Evolutionary conservation across 2,797 vertebrate genomes (phyloP).

Genomic region (Eidolon dupreanum): DNA sequence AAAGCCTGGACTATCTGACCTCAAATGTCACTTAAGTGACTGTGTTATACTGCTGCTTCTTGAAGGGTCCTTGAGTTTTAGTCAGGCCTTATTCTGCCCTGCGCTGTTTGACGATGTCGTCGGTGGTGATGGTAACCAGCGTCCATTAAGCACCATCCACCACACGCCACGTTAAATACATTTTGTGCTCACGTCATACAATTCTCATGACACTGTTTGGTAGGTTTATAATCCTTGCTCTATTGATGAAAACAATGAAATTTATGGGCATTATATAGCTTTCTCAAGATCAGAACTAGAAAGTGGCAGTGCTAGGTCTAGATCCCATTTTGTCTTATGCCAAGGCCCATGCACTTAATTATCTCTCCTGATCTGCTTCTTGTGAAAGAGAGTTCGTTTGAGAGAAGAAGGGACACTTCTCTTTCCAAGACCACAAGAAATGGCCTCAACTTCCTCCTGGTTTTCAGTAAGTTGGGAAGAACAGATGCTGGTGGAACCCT

Average conservation of each 20-base stretch:
- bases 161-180: not conserved
- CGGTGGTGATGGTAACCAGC: not conserved
- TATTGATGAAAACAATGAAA: not conserved
- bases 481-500: not conserved
- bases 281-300: not conserved
- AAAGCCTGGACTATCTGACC: not conserved
- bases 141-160: not conserved
- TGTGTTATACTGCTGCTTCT: not conserved
- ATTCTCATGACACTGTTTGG: not conserved
- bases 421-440: not conserved
- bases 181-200: not conserved
- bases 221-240: not conserved
- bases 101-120: not conserved
- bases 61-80: not conserved
- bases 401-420: not conserved
- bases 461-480: not conserved
- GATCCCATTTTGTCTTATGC: not conserved
- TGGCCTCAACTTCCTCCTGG: not conserved
- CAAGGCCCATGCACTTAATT: not conserved
- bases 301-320: not conserved
- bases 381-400: not conserved
- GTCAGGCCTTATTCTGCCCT: not conserved
- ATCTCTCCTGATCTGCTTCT: not conserved
- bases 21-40: not conserved
- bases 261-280: not conserved